Percentiles rank a stretch among this genome's conserved stretches.
These are phyloP conservation scores for Operophtera brumata DNA, from an alignment of 2,888 invertebrate species.

Conservation along the genomic window DNA sequence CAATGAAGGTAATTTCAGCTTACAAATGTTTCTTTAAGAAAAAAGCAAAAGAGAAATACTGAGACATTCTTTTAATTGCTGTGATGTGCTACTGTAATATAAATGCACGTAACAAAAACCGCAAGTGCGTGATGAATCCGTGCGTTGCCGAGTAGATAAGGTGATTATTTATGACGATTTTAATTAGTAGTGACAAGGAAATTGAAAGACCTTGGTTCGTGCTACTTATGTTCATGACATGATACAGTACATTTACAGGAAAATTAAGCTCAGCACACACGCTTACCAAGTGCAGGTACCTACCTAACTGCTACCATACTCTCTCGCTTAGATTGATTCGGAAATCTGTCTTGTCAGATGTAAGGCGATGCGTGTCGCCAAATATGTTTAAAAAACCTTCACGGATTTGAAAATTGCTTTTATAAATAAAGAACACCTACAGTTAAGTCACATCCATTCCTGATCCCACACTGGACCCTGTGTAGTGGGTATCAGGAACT, in stretches of 20 bases:
- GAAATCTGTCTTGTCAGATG: too few relatives aligned
- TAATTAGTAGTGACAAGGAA: constrained; percentile 36
- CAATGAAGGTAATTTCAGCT: too few relatives aligned
- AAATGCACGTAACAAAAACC: constrained; percentile 12
- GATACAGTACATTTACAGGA: constrained; percentile 8
- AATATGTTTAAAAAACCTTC: too few relatives aligned
- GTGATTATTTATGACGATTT: constrained; percentile 26
- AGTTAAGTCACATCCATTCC: too few relatives aligned
- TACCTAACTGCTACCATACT: too few relatives aligned
- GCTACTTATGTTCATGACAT: constrained; percentile 17
- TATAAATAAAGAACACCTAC: too few relatives aligned
- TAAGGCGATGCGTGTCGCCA: too few relatives aligned
- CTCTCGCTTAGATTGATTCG: too few relatives aligned
- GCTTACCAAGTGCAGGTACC: background rate
- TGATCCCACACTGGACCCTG: background rate
- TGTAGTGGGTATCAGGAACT: background rate
- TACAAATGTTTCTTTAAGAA: too few relatives aligned
- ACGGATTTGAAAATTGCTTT: too few relatives aligned
- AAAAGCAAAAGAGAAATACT: too few relatives aligned
- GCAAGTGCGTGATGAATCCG: constrained; percentile 15
- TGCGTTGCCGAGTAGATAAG: constrained; percentile 22
- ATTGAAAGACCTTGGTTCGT: constrained; percentile 16
- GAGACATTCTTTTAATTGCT: background rate
- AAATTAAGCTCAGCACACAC: background rate
- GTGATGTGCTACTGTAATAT: background rate